Conservation (phyloP, 2,113 vertebrate species). For the Aleadryas rufinucha region DNA sequence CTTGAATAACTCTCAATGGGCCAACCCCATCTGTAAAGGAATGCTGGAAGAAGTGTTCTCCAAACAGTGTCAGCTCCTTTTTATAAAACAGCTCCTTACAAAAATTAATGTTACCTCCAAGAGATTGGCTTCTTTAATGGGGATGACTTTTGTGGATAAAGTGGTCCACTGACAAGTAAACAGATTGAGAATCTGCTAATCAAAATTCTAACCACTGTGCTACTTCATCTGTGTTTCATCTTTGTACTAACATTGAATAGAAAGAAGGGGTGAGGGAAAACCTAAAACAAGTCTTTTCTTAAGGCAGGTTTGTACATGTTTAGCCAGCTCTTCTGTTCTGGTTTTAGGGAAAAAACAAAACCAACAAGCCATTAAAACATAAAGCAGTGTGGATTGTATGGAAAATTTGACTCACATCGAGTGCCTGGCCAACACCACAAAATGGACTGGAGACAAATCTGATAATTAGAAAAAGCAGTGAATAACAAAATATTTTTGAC, state of each 20-base stretch:
- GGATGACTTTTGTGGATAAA: not conserved
- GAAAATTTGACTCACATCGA: constrained; percentile 73
- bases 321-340: constrained; percentile 47
- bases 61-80: not conserved
- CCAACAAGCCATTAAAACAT: constrained; percentile 24
- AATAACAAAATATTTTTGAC: constrained; percentile 76
- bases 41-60: not conserved
- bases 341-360: constrained; percentile 44
- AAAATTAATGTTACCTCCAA: not conserved
- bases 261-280: constrained; percentile 11
- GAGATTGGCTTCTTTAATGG: not conserved
- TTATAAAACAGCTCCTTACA: not conserved
- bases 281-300: constrained; percentile 35
- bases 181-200: not conserved
- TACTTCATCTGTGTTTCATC: not conserved
- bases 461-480: constrained; percentile 77
- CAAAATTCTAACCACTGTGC: not conserved
- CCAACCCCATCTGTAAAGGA: not conserved
- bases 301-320: constrained; percentile 68
- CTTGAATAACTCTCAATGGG: not conserved
- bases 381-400: constrained; percentile 68
- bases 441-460: constrained; percentile 76
- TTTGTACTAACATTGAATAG: not conserved
- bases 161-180: not conserved
- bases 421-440: constrained; percentile 74